Evolutionary conservation across 2,797 vertebrate genomes (phyloP), one percentile per base, ranked within the genome.

Genomic region (Clarias pachynema): DNA sequence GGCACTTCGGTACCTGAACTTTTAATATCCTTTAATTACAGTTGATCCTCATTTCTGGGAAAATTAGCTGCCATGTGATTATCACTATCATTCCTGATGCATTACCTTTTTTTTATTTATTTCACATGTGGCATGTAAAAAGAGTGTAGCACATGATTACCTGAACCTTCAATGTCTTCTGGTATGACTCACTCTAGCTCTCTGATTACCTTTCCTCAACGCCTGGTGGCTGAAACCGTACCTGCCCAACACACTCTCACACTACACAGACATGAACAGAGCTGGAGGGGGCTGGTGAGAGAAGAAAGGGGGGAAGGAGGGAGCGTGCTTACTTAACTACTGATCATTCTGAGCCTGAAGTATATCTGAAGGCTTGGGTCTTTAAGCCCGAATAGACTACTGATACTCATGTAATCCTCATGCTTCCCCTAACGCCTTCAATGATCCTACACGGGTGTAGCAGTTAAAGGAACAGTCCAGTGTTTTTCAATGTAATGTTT

Each of bases 271-370:
- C 86, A 85, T 66, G 86, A 89, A 89, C 40, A 85, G 87, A 89
- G 86, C 88, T 88, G 89, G 86, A 87, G 63, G 92, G 79, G 77
- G n/a, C 89, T 86, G 86, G 37, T 77, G 14, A 77, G 62, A 87
- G 82, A 73, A 89, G 83, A 89, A n/a, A 89, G 82, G 84, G 65
- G 56, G 7, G 63, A 63, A 12, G 79, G 20, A 81, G 81, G 79
- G 87, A 82, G 91, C 70, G 79, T 34, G 87, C 86, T 88, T 83
- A 88, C 74, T 91, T 91, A 91, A 95, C 95, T 95, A 95, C 94
- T 95, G 94, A 95, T 91, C 87, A 91, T 88, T 90, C 88, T 82
- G 87, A 90, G 88, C 87, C 90, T 88, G 63, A 82, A 74, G 69
- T 81, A 65, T 18, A 81, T 75, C 84, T 62, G 78, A 68, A 56